These are phyloP conservation scores for Pachycephala philippinensis DNA, from an alignment of 2,113 vertebrate genomes.

Conservation along the genomic window DNA sequence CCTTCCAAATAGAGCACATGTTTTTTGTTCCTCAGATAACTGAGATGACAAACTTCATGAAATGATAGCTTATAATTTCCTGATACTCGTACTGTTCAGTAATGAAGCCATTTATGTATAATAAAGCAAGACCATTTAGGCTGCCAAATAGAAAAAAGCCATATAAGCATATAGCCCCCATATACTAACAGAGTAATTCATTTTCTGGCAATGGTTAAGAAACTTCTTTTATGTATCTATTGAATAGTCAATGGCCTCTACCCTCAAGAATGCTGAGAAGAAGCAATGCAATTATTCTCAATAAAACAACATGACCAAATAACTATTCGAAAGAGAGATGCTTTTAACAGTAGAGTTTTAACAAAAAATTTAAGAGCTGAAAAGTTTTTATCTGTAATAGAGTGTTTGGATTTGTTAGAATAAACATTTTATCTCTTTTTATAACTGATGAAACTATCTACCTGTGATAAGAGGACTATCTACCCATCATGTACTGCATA, in stretches of 20 bases:
- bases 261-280: neutral
- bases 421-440: neutral
- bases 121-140: neutral
- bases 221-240: neutral
- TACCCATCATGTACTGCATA: neutral
- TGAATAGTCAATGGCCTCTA: neutral
- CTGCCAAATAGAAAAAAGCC: neutral
- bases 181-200: neutral
- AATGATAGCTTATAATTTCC: neutral
- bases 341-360: neutral
- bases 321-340: neutral
- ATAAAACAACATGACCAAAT: neutral
- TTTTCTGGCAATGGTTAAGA: neutral
- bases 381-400: neutral
- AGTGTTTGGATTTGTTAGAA: neutral
- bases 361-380: neutral
- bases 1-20: neutral
- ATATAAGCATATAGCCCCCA: neutral
- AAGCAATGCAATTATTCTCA: neutral
- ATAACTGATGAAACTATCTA: neutral
- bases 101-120: neutral
- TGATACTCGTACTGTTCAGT: neutral
- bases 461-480: neutral
- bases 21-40: neutral
- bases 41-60: conserved; percentile 3